Evolutionary conservation across 2,113 vertebrate genomes (phyloP).

Genomic region (Tupaia tana): DNA sequence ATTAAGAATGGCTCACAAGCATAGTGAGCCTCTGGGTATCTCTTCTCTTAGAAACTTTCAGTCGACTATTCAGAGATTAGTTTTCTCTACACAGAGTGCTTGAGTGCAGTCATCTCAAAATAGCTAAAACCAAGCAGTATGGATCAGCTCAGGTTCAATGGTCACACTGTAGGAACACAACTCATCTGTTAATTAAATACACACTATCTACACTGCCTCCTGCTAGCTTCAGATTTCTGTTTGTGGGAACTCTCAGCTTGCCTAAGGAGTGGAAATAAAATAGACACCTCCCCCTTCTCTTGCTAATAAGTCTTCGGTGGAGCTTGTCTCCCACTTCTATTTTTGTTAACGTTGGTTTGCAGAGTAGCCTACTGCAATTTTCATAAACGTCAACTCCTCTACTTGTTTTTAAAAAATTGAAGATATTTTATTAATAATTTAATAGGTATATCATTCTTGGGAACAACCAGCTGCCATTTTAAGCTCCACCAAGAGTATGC

Average conservation of each 20-base stretch:
- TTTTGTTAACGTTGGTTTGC: background rate
- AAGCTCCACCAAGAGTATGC: background rate
- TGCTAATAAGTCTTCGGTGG: background rate
- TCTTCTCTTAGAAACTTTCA: conserved; percentile 61
- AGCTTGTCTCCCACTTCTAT: background rate
- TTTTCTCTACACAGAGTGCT: conserved; percentile 72
- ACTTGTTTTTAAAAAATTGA: conserved; percentile 6
- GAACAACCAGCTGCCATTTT: background rate
- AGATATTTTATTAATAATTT: background rate
- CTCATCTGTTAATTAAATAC: conserved; percentile 81
- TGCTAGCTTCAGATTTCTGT: conserved; percentile 72
- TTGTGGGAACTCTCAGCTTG: conserved; percentile 79
- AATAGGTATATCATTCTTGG: background rate
- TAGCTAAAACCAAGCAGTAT: conserved; percentile 77
- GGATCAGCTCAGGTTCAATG: conserved; percentile 73
- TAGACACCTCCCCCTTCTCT: background rate
- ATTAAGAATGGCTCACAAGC: conserved; percentile 54
- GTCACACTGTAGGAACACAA: conserved; percentile 75
- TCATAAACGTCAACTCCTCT: background rate
- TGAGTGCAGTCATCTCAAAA: conserved; percentile 73
- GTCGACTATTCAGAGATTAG: conserved; percentile 67
- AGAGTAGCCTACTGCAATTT: conserved; percentile 18
- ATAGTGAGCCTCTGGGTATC: background rate
- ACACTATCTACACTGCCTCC: conserved; percentile 57
- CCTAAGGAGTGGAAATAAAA: conserved; percentile 77